These are phyloP conservation scores for Sakesphorus luctuosus DNA, from an alignment of 2,113 vertebrate species.

Conservation along the genomic window DNA sequence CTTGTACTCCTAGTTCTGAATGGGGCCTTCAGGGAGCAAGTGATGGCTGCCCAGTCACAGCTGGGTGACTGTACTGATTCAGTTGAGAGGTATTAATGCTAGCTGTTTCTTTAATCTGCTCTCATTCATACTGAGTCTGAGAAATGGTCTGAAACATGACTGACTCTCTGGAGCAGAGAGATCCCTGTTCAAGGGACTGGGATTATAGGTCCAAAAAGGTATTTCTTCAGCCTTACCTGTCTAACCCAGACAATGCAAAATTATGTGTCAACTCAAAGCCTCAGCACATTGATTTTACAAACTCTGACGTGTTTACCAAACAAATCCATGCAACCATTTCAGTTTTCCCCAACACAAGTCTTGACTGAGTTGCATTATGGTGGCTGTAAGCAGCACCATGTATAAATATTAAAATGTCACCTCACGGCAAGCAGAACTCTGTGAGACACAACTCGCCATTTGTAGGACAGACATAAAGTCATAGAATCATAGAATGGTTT, in stretches of 20 bases:
- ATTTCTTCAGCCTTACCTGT: not conserved
- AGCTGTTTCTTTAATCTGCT: not conserved
- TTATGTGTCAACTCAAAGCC: not conserved
- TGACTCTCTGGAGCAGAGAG: not conserved
- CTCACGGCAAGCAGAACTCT: not conserved
- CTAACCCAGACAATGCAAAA: not conserved
- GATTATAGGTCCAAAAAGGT: not conserved
- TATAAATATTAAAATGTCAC: not conserved
- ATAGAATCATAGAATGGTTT: not conserved
- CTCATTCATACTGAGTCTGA: not conserved
- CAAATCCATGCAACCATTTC: not conserved
- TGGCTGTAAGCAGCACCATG: not conserved
- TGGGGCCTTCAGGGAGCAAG: not conserved
- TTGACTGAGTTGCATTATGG: not conserved
- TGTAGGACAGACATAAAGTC: not conserved
- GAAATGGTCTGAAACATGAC: not conserved
- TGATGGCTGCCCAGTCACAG: not conserved
- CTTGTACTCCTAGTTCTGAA: not conserved
- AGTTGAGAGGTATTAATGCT: not conserved
- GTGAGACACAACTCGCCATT: not conserved
- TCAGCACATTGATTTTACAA: not conserved
- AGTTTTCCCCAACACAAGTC: not conserved
- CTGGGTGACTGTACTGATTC: not conserved
- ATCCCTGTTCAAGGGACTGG: not conserved
- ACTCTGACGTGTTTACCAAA: not conserved